These are phyloP conservation scores for Ferdinandea cuprea DNA, from an alignment of 2,888 invertebrate genomes.

Conservation along the genomic window DNA sequence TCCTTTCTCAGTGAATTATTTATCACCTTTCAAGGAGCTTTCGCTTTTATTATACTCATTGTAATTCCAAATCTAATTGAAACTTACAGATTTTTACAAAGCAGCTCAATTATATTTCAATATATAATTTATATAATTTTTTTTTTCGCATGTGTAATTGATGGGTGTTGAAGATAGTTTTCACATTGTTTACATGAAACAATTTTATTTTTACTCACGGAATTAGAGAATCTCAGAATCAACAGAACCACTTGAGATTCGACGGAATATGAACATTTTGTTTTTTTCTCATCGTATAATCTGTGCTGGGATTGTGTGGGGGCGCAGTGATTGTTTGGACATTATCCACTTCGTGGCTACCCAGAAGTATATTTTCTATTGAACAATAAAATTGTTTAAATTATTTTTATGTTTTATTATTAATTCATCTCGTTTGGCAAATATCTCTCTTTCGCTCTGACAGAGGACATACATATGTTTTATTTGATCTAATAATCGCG, in stretches of 20 bases:
- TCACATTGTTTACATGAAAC: slow-evolving; percentile 64
- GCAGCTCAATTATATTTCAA: neutral
- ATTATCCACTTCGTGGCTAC: slow-evolving; percentile 56
- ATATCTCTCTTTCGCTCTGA: too few relatives aligned
- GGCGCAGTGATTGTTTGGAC: slow-evolving; percentile 61
- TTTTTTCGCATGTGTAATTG: slow-evolving; percentile 42
- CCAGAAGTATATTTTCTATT: slow-evolving; percentile 44
- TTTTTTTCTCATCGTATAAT: slow-evolving; percentile 18
- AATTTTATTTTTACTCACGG: slow-evolving; percentile 51
- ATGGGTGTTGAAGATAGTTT: slow-evolving; percentile 37
- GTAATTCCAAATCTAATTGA: slow-evolving; percentile 46
- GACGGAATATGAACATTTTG: slow-evolving; percentile 22
- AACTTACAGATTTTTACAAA: neutral
- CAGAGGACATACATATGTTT: slow-evolving; percentile 46
- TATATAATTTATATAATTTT: neutral
- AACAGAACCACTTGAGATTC: slow-evolving; percentile 44
- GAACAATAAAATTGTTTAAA: slow-evolving; percentile 66
- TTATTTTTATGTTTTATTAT: slow-evolving; percentile 16
- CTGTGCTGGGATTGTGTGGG: slow-evolving; percentile 33
- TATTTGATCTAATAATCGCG: slow-evolving; percentile 52
- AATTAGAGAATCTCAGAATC: slow-evolving; percentile 5
- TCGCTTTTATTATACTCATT: slow-evolving; percentile 70
- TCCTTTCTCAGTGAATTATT: slow-evolving; percentile 48
- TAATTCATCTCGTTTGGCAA: neutral
- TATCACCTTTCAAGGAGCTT: slow-evolving; percentile 57